Evolutionary conservation across 2,888 invertebrate genomes (phyloP), one percentile per base, ranked within the genome.

Genomic region (Synanthedon myopaeformis): DNA sequence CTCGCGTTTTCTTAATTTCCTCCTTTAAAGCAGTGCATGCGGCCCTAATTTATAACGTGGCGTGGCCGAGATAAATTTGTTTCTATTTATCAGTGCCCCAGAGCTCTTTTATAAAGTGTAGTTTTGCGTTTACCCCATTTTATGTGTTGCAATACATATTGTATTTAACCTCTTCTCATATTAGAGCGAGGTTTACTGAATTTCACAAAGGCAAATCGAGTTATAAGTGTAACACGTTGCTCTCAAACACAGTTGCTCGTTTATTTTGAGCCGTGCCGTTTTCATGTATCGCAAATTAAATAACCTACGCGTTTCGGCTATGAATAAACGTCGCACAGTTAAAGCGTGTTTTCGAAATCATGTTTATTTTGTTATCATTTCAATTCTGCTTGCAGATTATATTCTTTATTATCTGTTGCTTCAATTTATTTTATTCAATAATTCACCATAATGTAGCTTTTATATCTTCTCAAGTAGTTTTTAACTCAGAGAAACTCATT

Each of bases 201-300:
- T 74, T 76, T 72, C 74, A 78, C 79, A 80, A 78, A 80, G 72
- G 73, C 76, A 82, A 85, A 85, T 82, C 76, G 69, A 82, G 76
- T 85, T 85, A 83, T 71, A 77, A 75, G 74, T 74, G 79, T 74
- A 76, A 78, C 75, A 68, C 69, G 63, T 61, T 62, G 72, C 67
- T 67, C 67, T 73, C 75, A 70, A 72, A 76, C 71, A 69, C 63
- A 62, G 76, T 74, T 77, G 75, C 74, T 10, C 76, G 73, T 80
- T 35, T 83, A 80, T 82, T 79, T 73, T 67, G 66, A 73, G 72
- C 69, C 73, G 71, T 76, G 64, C 74, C 66, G 74, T 76, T 76
- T 75, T 71, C 72, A 76, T 74, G 73, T 78, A 78, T 79, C 74
- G 74, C 74, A 82, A 85, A 83, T 85, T 83, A 79, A 82, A 84